Conservation (phyloP, 2,797 vertebrate genomes). For the Pantherophis vulpinus region DNA sequence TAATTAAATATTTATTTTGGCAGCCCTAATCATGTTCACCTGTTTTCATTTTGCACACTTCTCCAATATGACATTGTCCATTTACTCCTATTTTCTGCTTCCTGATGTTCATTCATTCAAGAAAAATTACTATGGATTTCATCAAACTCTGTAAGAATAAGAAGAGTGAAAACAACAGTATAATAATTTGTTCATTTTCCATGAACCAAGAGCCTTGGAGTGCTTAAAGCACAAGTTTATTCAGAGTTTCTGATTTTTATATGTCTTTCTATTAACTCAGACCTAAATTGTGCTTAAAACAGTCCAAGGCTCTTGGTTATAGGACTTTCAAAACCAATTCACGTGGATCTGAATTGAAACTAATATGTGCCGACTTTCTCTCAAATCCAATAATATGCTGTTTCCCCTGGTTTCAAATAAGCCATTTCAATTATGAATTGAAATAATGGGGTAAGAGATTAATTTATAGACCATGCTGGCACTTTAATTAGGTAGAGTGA, state of each 20-base stretch:
- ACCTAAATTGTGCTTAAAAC: not conserved
- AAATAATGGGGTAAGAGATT: not conserved
- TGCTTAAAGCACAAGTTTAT: not conserved
- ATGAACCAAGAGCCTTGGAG: not conserved
- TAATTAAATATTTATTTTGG: not conserved
- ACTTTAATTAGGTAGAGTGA: not conserved
- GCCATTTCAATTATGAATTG: not conserved
- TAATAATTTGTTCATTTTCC: not conserved
- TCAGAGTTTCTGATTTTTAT: not conserved
- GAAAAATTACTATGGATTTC: not conserved
- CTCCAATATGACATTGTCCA: not conserved
- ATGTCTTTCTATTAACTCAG: not conserved
- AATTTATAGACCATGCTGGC: not conserved
- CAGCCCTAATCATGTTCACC: not conserved
- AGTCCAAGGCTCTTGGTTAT: not conserved
- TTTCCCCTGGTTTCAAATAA: not conserved
- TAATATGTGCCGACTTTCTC: not conserved
- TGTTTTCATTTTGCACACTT: not conserved
- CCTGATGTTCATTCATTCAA: not conserved
- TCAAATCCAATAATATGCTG: not conserved
- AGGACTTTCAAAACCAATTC: not conserved
- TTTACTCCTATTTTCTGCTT: not conserved
- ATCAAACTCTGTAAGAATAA: not conserved
- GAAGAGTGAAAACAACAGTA: not conserved
- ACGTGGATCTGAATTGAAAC: not conserved